Evolutionary conservation across 2,113 vertebrate genomes (phyloP), one percentile per base, ranked within the genome.

Genomic region (Cyanoderma ruficeps): DNA sequence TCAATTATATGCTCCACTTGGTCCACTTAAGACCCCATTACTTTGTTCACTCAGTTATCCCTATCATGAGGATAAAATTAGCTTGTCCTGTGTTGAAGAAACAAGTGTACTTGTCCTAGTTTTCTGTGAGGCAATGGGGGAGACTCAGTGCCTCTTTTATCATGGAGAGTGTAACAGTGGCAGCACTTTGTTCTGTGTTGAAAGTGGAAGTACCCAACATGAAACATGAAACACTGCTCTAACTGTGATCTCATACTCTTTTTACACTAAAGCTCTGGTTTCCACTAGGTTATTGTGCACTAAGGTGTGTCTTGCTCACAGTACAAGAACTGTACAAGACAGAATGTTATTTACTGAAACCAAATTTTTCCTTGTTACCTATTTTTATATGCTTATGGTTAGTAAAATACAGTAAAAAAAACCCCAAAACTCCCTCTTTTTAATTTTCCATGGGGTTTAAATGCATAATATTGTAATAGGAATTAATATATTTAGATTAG

Each of bases 1-100:
- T 93, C 69, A 81, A 71, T 95, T 94, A 78, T 75, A 47, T 93
- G 84, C 72, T 96, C 81, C 69, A 59, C 44, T 91, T 87, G 50
- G 52, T 87, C 72, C 74, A 82, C 82, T 87, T 75, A 87, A 85
- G 84, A 79, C 30, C 39, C 47, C 39, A 78, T 93, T 91, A 87
- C 47, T 87, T 82, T 78, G 47, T 84, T 97, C 84, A 56, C 44
- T 91, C 49, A 41, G n/a, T 84, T 87, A 33, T 82, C 33, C 49
- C 61, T n/a, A 55, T 74, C 61, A 8, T 7, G 6, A 71, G 47
- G 41, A 63, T 64, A 59, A 84, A 93, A 93, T 87, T 47, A 89
- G 59, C 23, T 67, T 93, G 64, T 67, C 64, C 52, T 70, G 15
- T 82, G 18, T 22, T 47, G 69, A 60, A 93, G 70, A 71, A 75